Evolutionary conservation across 2,797 vertebrate species (phyloP).

Genomic region (Myotis myotis): DNA sequence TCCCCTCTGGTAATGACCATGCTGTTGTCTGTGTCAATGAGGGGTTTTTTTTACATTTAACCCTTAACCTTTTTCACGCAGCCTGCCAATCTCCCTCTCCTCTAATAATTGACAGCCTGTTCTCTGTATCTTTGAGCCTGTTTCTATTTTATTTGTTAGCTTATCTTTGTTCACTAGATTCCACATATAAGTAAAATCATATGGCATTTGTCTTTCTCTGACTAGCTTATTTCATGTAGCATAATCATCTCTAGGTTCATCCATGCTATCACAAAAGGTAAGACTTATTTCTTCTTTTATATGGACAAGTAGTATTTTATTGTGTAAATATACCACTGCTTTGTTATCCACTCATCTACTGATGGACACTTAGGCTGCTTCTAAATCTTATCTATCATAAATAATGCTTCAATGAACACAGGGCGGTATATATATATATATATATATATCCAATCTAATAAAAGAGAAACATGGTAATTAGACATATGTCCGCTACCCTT

Average conservation of each 20-base stretch:
- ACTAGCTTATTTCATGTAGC: not conserved
- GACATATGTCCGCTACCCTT: too few species aligned
- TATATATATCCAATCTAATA: too few species aligned
- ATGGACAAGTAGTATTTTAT: not conserved
- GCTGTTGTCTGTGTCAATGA: not conserved
- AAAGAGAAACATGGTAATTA: too few species aligned
- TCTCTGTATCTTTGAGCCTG: not conserved
- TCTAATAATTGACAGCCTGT: not conserved
- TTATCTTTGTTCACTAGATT: not conserved
- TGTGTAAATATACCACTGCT: not conserved
- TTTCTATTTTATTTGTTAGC: not conserved
- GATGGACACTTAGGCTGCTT: not conserved
- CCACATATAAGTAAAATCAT: not conserved
- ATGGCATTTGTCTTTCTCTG: not conserved
- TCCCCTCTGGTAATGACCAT: not conserved
- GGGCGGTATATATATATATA: not conserved
- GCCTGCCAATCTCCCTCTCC: not conserved
- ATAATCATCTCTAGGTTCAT: not conserved
- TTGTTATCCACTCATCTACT: not conserved
- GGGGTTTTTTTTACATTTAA: not conserved
- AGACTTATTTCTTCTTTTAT: not conserved
- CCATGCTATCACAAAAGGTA: not conserved
- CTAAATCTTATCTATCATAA: not conserved
- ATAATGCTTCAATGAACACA: not conserved
- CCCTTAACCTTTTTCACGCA: not conserved